phyloP scores from a whole-genome alignment of 1,140 invertebrate genomes.

The Armadillidium nasatum region DNA sequence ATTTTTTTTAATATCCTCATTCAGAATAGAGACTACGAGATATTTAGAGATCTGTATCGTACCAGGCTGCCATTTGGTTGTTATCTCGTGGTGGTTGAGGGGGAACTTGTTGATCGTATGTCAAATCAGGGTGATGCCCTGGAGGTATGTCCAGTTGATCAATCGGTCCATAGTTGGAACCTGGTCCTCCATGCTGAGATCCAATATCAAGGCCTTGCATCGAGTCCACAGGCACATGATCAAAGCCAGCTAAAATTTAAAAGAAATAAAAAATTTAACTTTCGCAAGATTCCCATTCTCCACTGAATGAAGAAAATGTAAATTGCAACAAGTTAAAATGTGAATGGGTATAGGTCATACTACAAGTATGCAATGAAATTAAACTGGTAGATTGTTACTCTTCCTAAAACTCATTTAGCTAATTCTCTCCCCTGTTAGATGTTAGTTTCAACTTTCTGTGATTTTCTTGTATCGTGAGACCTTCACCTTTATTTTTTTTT shows the following conservation, averaged over 20 bases:
- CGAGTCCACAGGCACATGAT: conserved; percentile 92
- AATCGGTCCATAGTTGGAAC: conserved; percentile 67
- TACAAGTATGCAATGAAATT: too few relatives aligned
- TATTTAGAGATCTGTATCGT: conserved; percentile 85
- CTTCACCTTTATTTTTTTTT: too few relatives aligned
- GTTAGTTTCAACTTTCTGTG: too few relatives aligned
- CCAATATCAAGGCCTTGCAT: conserved; percentile 91
- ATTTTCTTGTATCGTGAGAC: too few relatives aligned
- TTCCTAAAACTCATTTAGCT: too few relatives aligned
- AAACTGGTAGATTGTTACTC: too few relatives aligned
- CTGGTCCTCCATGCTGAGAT: conserved; percentile 55
- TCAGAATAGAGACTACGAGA: too few relatives aligned
- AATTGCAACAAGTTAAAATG: background rate
- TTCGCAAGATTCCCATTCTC: background rate
- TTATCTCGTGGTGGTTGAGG: conserved; percentile 79
- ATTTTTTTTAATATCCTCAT: too few relatives aligned
- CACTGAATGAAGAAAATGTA: background rate
- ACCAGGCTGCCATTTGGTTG: conserved; percentile 58
- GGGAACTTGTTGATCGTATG: conserved; percentile 75
- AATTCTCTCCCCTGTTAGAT: too few relatives aligned
- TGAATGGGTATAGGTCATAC: background rate
- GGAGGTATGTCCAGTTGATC: conserved; percentile 72
- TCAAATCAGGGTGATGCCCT: conserved; percentile 65
- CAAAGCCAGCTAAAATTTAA: conserved; percentile 67
- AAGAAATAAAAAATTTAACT: background rate